Evolutionary conservation across 1,140 invertebrate genomes (phyloP).

Genomic region (Planococcus citri): DNA sequence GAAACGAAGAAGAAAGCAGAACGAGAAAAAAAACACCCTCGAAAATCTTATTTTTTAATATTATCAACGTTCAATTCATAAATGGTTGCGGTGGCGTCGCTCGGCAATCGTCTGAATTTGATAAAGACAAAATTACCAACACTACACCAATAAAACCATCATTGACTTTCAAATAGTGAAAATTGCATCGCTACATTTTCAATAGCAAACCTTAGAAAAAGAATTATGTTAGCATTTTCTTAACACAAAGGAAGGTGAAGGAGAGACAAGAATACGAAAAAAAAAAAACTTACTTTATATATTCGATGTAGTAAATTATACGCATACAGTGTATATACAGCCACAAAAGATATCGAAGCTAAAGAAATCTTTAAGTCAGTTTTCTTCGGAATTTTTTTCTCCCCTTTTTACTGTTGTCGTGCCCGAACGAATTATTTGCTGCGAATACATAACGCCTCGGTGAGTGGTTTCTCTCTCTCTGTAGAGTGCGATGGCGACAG

Average conservation of each 20-base stretch:
- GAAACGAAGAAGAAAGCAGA: too few species aligned
- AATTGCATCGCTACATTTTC: background rate
- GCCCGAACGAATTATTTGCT: background rate
- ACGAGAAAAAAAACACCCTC: too few species aligned
- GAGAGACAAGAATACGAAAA: too few species aligned
- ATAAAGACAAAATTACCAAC: background rate
- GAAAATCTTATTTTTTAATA: background rate
- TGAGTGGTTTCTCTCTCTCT: background rate
- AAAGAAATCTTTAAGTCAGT: background rate
- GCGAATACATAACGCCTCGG: too few species aligned
- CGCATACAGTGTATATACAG: background rate
- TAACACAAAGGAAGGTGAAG: background rate
- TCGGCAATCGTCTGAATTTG: background rate
- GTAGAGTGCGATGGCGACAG: background rate
- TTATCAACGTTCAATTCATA: background rate
- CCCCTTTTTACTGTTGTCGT: background rate
- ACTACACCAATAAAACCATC: background rate
- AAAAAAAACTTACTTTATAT: background rate
- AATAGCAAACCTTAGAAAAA: background rate
- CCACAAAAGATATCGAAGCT: background rate
- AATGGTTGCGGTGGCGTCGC: background rate
- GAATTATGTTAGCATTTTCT: background rate
- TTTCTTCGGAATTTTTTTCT: background rate
- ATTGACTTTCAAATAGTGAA: background rate
- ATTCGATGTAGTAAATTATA: background rate